Percentiles rank a stretch among this genome's conserved stretches.
These are phyloP conservation scores for Melanotus villosus DNA, from an alignment of 2,888 invertebrate genomes.

Conservation along the genomic window DNA sequence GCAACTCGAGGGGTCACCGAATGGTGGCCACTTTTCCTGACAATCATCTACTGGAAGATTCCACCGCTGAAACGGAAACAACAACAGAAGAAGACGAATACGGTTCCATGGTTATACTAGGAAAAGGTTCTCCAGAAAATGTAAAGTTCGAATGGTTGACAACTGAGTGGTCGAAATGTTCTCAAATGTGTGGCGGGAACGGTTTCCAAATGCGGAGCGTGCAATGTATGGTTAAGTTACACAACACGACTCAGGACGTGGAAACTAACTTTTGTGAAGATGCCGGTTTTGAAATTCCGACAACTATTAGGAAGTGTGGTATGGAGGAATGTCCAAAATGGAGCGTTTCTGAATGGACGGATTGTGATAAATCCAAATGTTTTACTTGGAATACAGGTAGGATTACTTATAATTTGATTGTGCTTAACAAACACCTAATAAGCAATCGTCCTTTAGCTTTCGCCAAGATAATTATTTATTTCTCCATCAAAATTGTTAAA, in stretches of 20 bases:
- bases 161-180: slow-evolving; percentile 90
- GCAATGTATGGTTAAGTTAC: slow-evolving; percentile 78
- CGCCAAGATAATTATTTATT: too few relatives aligned
- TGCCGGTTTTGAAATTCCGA: slow-evolving; percentile 77
- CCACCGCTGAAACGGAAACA: slow-evolving; percentile 53
- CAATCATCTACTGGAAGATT: slow-evolving; percentile 67
- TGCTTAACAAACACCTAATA: too few relatives aligned
- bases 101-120: slow-evolving; percentile 52
- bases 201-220: slow-evolving; percentile 81
- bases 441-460: too few relatives aligned
- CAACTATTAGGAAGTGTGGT: slow-evolving; percentile 77
- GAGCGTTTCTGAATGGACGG: slow-evolving; percentile 79
- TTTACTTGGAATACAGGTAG: slow-evolving; percentile 80
- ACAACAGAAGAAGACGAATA: slow-evolving; percentile 53
- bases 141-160: slow-evolving; percentile 84
- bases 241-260: slow-evolving; percentile 73
- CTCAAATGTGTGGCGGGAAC: slow-evolving; percentile 84
- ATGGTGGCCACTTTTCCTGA: slow-evolving; percentile 71
- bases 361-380: slow-evolving; percentile 81
- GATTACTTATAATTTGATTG: too few relatives aligned
- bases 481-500: too few relatives aligned
- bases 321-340: slow-evolving; percentile 81
- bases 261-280: slow-evolving; percentile 79
- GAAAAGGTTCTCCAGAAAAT: slow-evolving; percentile 63
- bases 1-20: slow-evolving; percentile 80